Evolutionary conservation across 64 coral and sea anemone species (phyloP).

Genomic region (Stylophora pistillata): DNA sequence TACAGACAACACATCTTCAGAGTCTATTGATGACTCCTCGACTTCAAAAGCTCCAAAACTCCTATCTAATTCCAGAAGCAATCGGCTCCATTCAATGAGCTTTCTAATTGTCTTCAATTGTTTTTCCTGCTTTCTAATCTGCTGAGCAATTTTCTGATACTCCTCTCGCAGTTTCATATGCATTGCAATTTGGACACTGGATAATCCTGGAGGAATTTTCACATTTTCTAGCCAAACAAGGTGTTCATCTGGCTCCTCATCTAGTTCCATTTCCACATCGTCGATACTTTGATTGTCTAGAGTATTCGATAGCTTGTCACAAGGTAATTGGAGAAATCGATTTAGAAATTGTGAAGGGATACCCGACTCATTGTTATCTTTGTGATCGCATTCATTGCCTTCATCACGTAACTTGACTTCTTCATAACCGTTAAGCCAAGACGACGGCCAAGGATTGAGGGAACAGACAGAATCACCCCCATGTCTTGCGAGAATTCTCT

Average conservation of each 20-base stretch:
- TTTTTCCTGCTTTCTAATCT: slow-evolving; percentile 28
- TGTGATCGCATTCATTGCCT: neutral
- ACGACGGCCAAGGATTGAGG: neutral
- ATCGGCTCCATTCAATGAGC: slow-evolving; percentile 29
- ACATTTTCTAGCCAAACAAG: slow-evolving; percentile 32
- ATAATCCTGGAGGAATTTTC: slow-evolving; percentile 2
- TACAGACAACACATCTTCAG: neutral
- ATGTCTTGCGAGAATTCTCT: neutral
- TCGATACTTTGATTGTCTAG: neutral
- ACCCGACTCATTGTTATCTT: neutral
- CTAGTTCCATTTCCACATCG: slow-evolving; percentile 4
- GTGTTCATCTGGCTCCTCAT: slow-evolving; percentile 1
- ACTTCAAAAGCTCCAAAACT: slow-evolving; percentile 21
- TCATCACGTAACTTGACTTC: neutral
- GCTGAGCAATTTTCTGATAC: slow-evolving; percentile 38
- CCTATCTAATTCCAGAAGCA: slow-evolving; percentile 18
- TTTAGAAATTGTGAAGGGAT: neutral
- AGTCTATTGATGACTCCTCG: slow-evolving; percentile 21
- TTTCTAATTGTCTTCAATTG: slow-evolving; percentile 33
- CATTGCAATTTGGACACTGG: neutral
- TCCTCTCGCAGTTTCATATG: slow-evolving; percentile 12
- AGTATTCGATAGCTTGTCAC: neutral
- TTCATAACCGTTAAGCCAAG: neutral
- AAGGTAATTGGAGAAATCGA: neutral
- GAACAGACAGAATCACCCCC: neutral